Evolutionary conservation across 2,888 invertebrate genomes (phyloP).

Genomic region (Autographa gamma): DNA sequence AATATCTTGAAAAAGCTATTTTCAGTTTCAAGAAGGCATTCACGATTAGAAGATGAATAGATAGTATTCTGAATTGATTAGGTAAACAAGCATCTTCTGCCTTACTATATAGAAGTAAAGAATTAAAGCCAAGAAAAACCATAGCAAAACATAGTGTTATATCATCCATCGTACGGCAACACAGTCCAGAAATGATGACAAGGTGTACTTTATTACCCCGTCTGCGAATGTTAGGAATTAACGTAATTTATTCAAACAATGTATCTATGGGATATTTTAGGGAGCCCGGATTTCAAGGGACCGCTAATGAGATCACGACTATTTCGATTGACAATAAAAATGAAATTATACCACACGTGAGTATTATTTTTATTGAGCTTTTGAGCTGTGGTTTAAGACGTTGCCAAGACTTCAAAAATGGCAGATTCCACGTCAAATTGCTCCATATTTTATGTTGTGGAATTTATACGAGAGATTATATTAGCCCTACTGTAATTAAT

Average conservation of each 20-base stretch:
- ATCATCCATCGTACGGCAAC: conserved; percentile 5
- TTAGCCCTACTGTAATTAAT: neutral
- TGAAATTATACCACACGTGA: conserved; percentile 8
- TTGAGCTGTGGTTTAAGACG: neutral
- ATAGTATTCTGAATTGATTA: no score
- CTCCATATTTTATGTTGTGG: conserved; percentile 4
- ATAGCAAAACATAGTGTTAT: neutral
- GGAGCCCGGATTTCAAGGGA: conserved; percentile 17
- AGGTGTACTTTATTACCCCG: conserved; percentile 19
- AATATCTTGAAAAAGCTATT: no score
- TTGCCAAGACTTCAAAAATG: conserved; percentile 16
- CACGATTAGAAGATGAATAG: no score
- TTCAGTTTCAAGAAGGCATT: no score
- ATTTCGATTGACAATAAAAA: conserved; percentile 10
- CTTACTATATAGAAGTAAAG: no score
- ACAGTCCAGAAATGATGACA: conserved; percentile 12
- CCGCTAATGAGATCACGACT: conserved; percentile 19
- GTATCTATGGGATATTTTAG: conserved; percentile 19
- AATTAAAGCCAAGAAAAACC: neutral
- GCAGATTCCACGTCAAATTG: neutral
- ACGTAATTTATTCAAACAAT: conserved; percentile 19
- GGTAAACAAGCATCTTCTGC: no score
- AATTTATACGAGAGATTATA: neutral
- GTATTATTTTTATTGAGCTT: conserved; percentile 22
- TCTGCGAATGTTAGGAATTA: conserved; percentile 38